These are phyloP conservation scores for Psittacula echo DNA, from an alignment of 2,797 vertebrate genomes.

Conservation along the genomic window DNA sequence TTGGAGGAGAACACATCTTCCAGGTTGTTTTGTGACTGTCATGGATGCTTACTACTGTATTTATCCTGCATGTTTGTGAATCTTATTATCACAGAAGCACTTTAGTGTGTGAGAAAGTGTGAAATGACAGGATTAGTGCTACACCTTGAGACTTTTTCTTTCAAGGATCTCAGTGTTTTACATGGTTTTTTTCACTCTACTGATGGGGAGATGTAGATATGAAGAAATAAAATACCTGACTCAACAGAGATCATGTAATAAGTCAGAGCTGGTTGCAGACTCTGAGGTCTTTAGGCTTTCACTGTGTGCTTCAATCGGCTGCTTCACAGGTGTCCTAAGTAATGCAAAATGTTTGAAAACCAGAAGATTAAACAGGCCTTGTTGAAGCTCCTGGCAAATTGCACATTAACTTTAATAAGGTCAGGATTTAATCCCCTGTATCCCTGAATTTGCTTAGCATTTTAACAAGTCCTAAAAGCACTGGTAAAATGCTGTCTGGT, in stretches of 20 bases:
- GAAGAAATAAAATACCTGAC: background rate
- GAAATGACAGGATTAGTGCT: background rate
- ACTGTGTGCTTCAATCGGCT: rapidly evolving
- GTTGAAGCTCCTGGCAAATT: background rate
- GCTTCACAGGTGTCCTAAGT: background rate
- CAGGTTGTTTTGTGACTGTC: background rate
- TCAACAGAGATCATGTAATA: rapidly evolving
- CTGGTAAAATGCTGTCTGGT: background rate
- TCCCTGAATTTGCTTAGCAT: background rate
- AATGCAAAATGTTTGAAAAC: background rate
- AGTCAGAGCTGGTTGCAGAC: background rate
- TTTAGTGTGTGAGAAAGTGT: background rate
- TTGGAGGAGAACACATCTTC: background rate
- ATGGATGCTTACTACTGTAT: background rate
- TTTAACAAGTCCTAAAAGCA: background rate
- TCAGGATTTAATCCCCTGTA: background rate
- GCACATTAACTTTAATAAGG: background rate
- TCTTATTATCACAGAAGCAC: background rate
- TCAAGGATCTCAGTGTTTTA: rapidly evolving
- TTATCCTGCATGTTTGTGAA: background rate
- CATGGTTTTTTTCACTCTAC: background rate
- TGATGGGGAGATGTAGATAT: background rate
- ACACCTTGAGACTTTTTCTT: background rate
- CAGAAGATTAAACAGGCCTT: background rate
- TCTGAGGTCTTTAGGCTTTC: background rate